A percentile compares a stretch with the other conserved stretches of the same genome.
These are phyloP conservation scores for Siniperca obscura DNA, from an alignment of 2,797 vertebrate genomes.

Conservation along the genomic window DNA sequence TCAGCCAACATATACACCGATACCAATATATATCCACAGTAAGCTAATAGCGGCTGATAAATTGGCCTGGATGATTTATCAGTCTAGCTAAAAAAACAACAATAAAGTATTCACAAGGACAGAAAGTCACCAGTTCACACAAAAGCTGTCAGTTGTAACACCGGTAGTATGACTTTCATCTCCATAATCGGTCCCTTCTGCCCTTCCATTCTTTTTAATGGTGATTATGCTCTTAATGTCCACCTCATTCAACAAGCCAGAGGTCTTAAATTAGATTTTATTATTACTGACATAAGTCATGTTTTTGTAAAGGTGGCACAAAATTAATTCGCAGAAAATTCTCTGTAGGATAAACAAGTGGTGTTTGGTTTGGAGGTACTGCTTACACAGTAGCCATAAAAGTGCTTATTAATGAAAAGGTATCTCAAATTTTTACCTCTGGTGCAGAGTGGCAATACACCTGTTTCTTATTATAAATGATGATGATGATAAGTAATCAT, in stretches of 20 bases:
- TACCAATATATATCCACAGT: neutral
- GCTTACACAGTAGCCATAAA: neutral
- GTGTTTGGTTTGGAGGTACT: neutral
- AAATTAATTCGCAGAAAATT: neutral
- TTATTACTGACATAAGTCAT: neutral
- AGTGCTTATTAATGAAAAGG: neutral
- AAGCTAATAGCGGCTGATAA: neutral
- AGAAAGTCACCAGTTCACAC: conserved; percentile 1
- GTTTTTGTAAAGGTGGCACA: neutral
- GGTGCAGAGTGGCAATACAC: neutral
- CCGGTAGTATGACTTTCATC: neutral
- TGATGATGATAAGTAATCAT: neutral
- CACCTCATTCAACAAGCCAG: neutral
- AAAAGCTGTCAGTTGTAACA: neutral
- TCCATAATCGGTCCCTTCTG: neutral
- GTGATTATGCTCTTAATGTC: neutral
- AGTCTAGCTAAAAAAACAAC: neutral
- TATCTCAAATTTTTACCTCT: neutral
- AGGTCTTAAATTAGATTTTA: neutral
- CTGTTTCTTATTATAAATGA: neutral
- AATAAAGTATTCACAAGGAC: neutral
- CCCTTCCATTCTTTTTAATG: neutral
- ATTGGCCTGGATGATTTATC: neutral
- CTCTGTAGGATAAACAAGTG: neutral
- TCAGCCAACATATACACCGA: neutral